These are phyloP conservation scores for Petrocephalus microphthalmus DNA, from an alignment of 2,113 vertebrate species.

Conservation along the genomic window DNA sequence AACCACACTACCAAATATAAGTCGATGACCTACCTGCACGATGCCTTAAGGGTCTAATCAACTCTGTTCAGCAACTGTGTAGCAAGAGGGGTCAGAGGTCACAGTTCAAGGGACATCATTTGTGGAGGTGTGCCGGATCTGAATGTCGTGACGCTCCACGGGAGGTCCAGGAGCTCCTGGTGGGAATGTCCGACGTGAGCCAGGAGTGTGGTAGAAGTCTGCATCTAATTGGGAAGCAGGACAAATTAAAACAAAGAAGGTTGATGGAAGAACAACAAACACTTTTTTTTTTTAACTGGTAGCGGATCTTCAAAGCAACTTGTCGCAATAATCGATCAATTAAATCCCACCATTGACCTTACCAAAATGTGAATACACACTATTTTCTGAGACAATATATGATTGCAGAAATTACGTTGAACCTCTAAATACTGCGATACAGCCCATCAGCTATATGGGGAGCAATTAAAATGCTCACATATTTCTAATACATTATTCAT, in stretches of 20 bases:
- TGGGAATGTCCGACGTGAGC: not conserved
- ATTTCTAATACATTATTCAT: not conserved
- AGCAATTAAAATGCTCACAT: not conserved
- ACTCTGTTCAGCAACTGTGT: not conserved
- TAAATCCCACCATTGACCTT: not conserved
- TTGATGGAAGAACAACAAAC: not conserved
- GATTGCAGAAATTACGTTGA: not conserved
- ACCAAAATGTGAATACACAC: not conserved
- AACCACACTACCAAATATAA: not conserved
- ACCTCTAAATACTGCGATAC: not conserved
- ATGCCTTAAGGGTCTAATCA: not conserved
- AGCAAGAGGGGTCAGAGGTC: slow-evolving; percentile 5
- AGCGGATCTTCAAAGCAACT: not conserved
- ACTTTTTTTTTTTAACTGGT: not conserved
- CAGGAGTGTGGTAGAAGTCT: not conserved
- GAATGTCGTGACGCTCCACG: not conserved
- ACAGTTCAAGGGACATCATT: slow-evolving; percentile 12
- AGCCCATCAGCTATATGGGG: not conserved
- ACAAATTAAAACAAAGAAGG: slow-evolving; percentile 8
- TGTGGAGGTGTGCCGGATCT: slow-evolving; percentile 10
- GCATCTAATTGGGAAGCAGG: not conserved
- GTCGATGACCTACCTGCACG: not conserved
- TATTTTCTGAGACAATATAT: not conserved
- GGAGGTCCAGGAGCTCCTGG: not conserved
- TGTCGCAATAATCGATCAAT: not conserved